phyloP scores from a whole-genome alignment of 2,797 vertebrate species.

The Sebastes iracundus region DNA sequence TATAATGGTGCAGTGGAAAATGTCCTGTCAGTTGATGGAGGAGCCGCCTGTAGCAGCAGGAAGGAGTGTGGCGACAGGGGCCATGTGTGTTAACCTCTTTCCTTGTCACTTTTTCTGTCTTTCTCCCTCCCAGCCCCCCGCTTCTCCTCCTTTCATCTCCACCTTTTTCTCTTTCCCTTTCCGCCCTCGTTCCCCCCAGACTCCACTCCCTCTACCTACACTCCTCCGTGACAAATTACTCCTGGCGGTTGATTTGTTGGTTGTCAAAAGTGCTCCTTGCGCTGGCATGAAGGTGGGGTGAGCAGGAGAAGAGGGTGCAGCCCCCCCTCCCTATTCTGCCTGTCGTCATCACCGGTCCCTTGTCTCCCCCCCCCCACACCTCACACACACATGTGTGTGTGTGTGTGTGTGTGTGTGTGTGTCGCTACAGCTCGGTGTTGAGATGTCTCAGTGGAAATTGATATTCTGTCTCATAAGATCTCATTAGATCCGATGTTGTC shows the following conservation, averaged over 20 bases:
- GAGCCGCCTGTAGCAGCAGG: conserved; percentile 77
- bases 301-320: conserved; percentile 49
- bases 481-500: conserved; percentile 73
- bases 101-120: conserved; percentile 74
- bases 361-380: neutral
- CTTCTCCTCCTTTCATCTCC: conserved; percentile 37
- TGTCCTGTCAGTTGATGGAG: conserved; percentile 81
- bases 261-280: conserved; percentile 79
- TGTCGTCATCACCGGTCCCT: conserved; percentile 42
- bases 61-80: conserved; percentile 75
- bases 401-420: neutral
- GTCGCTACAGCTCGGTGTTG: conserved; percentile 31
- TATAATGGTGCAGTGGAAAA: conserved; percentile 77
- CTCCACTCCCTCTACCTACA: conserved; percentile 63
- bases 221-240: conserved; percentile 80
- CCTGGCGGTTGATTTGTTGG: conserved; percentile 84
- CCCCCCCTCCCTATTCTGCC: conserved; percentile 33
- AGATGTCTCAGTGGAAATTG: conserved; percentile 64
- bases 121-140: neutral
- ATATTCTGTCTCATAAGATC: conserved; percentile 73
- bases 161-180: conserved; percentile 47
- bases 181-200: conserved; percentile 34
- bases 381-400: neutral
- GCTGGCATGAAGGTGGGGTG: conserved; percentile 66
- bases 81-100: conserved; percentile 79